A percentile compares a stretch with the other conserved stretches of the same genome.
Evolutionary conservation across 1,140 invertebrate genomes (phyloP).

Genomic region (Berghia stephanieae): DNA sequence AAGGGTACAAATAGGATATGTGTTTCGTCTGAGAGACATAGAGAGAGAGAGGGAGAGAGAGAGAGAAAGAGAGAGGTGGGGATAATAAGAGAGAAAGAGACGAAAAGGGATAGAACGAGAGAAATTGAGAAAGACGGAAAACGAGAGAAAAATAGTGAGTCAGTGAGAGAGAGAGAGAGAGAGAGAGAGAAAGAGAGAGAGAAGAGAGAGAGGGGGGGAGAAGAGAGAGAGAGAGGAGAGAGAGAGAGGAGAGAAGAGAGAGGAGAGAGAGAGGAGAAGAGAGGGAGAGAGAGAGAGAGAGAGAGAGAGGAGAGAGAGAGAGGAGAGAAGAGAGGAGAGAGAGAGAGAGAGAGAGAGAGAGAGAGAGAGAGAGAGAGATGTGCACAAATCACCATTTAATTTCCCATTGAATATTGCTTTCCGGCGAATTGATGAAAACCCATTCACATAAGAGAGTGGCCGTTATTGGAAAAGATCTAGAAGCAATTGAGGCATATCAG

Average conservation of each 20-base stretch:
- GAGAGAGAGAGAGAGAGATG: too few species aligned
- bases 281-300: background rate
- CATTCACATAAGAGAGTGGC: too few species aligned
- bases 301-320: constrained; percentile 8
- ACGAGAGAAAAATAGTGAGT: background rate
- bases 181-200: background rate
- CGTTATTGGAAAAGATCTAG: too few species aligned
- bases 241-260: background rate
- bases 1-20: too few species aligned
- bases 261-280: background rate
- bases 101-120: background rate
- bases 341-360: too few species aligned
- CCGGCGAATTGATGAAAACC: too few species aligned
- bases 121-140: background rate
- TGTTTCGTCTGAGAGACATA: too few species aligned
- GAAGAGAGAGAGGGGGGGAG: background rate
- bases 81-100: background rate
- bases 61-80: constrained; percentile 15
- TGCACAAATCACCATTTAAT: too few species aligned
- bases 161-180: background rate
- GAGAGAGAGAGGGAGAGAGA: constrained; percentile 5
- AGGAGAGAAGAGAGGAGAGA: constrained; percentile 1
- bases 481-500: too few species aligned
- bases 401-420: too few species aligned
- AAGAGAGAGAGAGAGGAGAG: background rate